Percentiles rank a stretch among this genome's conserved stretches.
Conservation (phyloP, 2,113 vertebrate genomes). For the Macrotus californicus region DNA sequence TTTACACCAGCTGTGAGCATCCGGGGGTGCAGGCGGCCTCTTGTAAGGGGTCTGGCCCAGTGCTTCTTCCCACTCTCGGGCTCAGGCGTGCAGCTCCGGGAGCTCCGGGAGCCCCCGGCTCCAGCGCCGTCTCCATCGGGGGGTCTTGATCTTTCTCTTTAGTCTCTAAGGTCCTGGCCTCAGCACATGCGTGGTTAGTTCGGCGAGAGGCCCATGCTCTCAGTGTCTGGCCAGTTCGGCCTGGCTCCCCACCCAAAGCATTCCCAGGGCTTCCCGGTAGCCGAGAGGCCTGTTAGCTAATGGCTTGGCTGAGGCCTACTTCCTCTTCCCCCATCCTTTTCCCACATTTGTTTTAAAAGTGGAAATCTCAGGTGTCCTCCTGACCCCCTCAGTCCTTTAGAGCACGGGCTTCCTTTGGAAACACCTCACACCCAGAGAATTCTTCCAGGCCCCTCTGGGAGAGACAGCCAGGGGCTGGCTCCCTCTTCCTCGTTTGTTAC, state of each 20-base stretch:
- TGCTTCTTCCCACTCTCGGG: too few species aligned
- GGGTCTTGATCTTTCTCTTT: background rate
- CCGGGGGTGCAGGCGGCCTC: accelerated
- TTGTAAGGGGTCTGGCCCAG: background rate
- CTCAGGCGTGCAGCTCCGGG: background rate
- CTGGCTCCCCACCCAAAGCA: background rate
- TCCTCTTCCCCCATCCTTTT: background rate
- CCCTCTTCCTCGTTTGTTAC: background rate
- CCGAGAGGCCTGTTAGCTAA: background rate
- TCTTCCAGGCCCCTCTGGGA: accelerated
- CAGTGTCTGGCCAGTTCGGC: background rate
- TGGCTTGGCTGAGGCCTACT: background rate
- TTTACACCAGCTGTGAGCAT: background rate
- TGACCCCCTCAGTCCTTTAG: background rate
- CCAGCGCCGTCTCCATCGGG: accelerated
- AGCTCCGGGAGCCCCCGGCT: background rate
- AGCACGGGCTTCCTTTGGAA: background rate
- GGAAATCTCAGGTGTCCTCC: too few species aligned
- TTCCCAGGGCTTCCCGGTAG: background rate
- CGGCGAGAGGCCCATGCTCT: background rate
- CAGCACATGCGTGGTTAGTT: accelerated
- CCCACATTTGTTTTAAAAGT: background rate
- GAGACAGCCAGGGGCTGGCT: background rate
- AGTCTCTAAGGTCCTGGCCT: background rate
- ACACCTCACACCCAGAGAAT: background rate